Base-by-base conservation (phyloP, 2,888 invertebrate species). In the Aleiodes testaceus region DNA sequence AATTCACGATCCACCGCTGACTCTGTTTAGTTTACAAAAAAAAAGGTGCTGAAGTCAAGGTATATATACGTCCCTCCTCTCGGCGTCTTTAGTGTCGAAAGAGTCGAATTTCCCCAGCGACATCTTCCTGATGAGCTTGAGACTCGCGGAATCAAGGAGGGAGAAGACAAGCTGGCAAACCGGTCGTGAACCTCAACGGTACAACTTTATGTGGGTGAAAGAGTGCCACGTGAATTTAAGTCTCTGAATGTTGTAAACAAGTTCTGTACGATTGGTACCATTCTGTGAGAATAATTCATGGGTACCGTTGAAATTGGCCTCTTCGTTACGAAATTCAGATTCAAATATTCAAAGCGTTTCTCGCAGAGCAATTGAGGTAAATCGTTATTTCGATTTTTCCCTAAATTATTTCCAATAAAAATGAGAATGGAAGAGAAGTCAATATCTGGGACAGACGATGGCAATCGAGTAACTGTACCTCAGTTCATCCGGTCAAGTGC, bases 381-480 rank as follows among this genome's bases (percentile, higher is more conserved):
- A 26, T 26, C n/a, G n/a, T 1, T 26, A 26, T 26, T 26, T 5
- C 0, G 26, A 26, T 26, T 26, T 26, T 22, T 22, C 22, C 2
- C 22, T 22, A 22, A 3, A 3, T 22, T 22, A 3, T 22, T 22
- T 22, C 4, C 4, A 22, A 22, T 26, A 5, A 26, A 26, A 26
- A 26, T n/a, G n/a, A 26, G 5, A 16, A 16, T 20, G 11, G 16
- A 16, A 18, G 16, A 11, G 50, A 16, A 16, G 7, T 59, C 49
- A 73, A 73, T 77, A 80, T 81, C 78, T 79, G 76, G 78, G 75
- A 79, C 80, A 70, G 70, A 67, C 79, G 77, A 79, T 26, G 79
- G 79, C 81, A 83, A 85, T 84, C 82, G 81, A 81, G 76, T 80
- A 80, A 82, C 80, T 81, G 79, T 81, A 81, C 69, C 77, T 75